Evolutionary conservation across 2,797 vertebrate species (phyloP).

Genomic region (Champsocephalus gunnari): DNA sequence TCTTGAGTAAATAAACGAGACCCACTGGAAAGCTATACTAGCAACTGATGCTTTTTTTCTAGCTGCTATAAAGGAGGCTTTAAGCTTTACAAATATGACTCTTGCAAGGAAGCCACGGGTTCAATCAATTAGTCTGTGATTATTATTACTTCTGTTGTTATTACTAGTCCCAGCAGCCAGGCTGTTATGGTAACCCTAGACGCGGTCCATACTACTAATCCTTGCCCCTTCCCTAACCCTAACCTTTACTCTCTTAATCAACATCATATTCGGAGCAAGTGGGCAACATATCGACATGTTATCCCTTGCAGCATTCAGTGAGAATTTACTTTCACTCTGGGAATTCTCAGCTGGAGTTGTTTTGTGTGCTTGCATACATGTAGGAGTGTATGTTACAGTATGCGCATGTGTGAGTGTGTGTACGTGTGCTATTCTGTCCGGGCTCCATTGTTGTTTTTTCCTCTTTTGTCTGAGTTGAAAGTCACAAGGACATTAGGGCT

Average conservation of each 20-base stretch:
- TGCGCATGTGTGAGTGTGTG: conserved; percentile 18
- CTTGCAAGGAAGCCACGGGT: conserved; percentile 83
- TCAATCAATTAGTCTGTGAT: conserved; percentile 90
- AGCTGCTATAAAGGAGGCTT: conserved; percentile 72
- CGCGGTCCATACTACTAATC: conserved; percentile 83
- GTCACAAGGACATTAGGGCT: conserved; percentile 77
- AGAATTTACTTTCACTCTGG: conserved; percentile 75
- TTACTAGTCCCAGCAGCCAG: conserved; percentile 85
- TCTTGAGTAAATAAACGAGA: conserved; percentile 39
- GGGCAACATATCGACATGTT: conserved; percentile 87
- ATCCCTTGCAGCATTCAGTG: conserved; percentile 73
- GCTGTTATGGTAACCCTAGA: conserved; percentile 88
- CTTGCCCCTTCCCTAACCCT: conserved; percentile 85
- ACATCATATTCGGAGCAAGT: conserved; percentile 85
- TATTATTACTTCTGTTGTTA: conserved; percentile 90
- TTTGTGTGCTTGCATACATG: conserved; percentile 53
- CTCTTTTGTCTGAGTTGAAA: conserved; percentile 76
- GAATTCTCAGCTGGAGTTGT: conserved; percentile 69
- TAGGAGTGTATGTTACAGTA: conserved; percentile 31
- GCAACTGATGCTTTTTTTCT: conserved; percentile 70
- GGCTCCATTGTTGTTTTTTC: conserved; percentile 68
- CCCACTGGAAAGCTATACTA: conserved; percentile 51
- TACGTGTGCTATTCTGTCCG: conserved; percentile 56
- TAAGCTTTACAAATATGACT: conserved; percentile 85
- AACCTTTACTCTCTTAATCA: conserved; percentile 91